A percentile compares a stretch with the other conserved stretches of the same genome.
phyloP scores from a whole-genome alignment of 1,140 invertebrate genomes.

The Gyrodactylus bullatarudis region DNA sequence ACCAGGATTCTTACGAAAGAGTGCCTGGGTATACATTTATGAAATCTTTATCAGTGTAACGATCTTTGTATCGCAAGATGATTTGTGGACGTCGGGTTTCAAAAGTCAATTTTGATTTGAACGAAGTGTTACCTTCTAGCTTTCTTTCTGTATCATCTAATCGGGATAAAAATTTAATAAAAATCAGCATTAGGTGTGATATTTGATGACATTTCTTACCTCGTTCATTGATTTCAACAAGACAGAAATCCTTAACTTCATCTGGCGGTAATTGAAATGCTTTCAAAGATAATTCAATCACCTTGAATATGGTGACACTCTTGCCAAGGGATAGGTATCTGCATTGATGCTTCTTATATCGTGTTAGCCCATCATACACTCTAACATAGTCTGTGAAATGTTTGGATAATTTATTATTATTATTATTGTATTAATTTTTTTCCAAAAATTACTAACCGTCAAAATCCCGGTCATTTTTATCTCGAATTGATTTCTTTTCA shows the following conservation, averaged over 20 bases:
- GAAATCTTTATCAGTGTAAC: slow-evolving; percentile 22
- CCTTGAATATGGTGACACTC: neutral
- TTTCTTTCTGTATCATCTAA: slow-evolving; percentile 3
- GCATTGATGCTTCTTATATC: slow-evolving; percentile 3
- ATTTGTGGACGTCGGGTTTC: slow-evolving; percentile 19
- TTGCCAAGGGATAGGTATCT: neutral
- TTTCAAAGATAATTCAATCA: slow-evolving; percentile 1
- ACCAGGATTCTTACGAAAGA: neutral
- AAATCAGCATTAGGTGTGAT: neutral
- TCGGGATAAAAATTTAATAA: no score
- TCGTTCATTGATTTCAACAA: slow-evolving; percentile 5
- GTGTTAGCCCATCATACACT: neutral
- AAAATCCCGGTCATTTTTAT: slow-evolving; percentile 4
- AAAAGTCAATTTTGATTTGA: neutral
- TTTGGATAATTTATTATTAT: neutral
- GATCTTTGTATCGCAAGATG: slow-evolving; percentile 41
- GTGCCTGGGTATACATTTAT: slow-evolving; percentile 23
- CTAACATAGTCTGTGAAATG: neutral
- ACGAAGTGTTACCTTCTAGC: neutral
- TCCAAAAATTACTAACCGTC: neutral
- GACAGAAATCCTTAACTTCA: slow-evolving; percentile 3
- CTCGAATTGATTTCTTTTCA: slow-evolving; percentile 1
- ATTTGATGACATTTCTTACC: neutral
- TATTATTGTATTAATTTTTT: neutral
- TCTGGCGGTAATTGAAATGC: neutral